Base-by-base conservation (phyloP, 1,140 invertebrate genomes). In the Maniola jurtina region DNA sequence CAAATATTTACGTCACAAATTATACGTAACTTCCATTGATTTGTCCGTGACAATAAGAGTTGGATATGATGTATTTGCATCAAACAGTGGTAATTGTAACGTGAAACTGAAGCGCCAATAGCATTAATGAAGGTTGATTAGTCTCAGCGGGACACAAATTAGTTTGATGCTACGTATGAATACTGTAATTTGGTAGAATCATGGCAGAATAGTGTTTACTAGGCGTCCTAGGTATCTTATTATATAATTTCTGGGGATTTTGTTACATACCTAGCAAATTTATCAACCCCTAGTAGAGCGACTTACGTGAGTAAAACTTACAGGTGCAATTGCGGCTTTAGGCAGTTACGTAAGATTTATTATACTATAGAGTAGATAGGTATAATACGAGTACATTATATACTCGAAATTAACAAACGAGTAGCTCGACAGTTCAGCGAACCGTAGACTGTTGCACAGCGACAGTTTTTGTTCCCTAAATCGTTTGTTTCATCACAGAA, bases 391-490 rank as follows among this genome's bases (percentile, higher is more conserved):
- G n/a, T n/a, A n/a, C n/a, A n/a, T n/a, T n/a, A n/a, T n/a, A n/a
- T n/a, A n/a, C n/a, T n/a, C n/a, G n/a, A 36, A 36, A 36, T 36
- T 36, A 36, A 6, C 36, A 36, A 36, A 36, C 36, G 36, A 36
- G 9, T 36, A 6, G 5, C 36, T 6, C 9, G 36, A 36, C 5
- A 36, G 82, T 72, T 80, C 86, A 87, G 72, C 86, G 77, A 77
- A 68, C 84, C 81, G 86, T 78, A 79, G 84, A 77, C 81, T 82
- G 71, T 73, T 80, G 80, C 83, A 83, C 84, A 84, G 84, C 83
- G 83, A 85, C 87, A 89, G 86, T 87, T 89, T 89, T 89, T 89
- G 86, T 89, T 85, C 66, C 64, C 73, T 66, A 81, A 80, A 79
- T 79, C 81, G 66, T 73, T 75, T 70, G 78, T 83, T 83, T 77